Evolutionary conservation across 2,888 invertebrate species (phyloP).

Genomic region (Conistra vaccinii): DNA sequence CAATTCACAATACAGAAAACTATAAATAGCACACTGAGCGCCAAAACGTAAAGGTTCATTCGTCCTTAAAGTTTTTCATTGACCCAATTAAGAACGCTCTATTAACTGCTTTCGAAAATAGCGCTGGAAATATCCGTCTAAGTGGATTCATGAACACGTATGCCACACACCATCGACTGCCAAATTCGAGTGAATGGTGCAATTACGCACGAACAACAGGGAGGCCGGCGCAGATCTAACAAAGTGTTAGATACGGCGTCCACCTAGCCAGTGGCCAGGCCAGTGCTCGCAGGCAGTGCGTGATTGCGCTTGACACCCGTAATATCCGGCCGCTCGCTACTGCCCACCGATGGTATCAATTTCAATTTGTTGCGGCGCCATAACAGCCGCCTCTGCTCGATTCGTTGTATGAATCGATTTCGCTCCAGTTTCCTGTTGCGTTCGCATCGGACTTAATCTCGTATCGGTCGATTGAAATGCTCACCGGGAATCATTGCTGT

Average conservation of each 20-base stretch:
- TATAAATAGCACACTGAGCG: conserved; percentile 26
- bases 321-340: conserved; percentile 87
- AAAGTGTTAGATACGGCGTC: conserved; percentile 75
- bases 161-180: conserved; percentile 45
- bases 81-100: conserved; percentile 41
- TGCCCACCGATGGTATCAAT: conserved; percentile 90
- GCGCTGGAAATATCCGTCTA: conserved; percentile 51
- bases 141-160: conserved; percentile 63
- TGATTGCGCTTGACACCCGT: conserved; percentile 89
- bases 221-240: conserved; percentile 69
- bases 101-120: conserved; percentile 53
- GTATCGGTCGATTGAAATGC: conserved; percentile 83
- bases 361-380: conserved; percentile 89
- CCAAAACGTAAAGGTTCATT: conserved; percentile 29
- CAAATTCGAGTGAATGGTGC: conserved; percentile 61
- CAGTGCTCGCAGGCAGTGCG: conserved; percentile 79
- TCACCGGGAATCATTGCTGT: conserved; percentile 76
- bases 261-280: conserved; percentile 61
- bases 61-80: conserved; percentile 38
- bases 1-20: conserved; percentile 6
- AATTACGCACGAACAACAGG: conserved; percentile 66
- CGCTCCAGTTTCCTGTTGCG: conserved; percentile 88
- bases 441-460: conserved; percentile 86
- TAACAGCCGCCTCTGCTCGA: conserved; percentile 86
- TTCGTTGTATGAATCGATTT: conserved; percentile 88